Base-by-base conservation (phyloP, 1,140 invertebrate species). In the Atta cephalotes region DNA sequence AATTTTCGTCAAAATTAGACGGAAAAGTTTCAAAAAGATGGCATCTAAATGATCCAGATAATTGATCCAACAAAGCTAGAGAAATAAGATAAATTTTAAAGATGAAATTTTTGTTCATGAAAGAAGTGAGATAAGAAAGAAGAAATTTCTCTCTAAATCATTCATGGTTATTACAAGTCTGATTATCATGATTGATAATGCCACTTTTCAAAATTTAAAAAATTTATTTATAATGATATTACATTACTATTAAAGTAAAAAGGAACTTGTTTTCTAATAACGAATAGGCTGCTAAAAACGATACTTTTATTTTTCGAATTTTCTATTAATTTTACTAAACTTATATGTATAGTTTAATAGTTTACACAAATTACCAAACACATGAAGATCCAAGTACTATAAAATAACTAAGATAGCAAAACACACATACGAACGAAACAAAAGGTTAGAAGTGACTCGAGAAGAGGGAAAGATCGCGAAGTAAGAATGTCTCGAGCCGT, bases 21-120 rank as follows among this genome's bases (percentile, higher is more conserved):
- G 45, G 28, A 56, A 35, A 28, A 21, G 4, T 39, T 82, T 51
- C 66, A 28, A 84, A 87, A 63, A 91, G 80, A 45, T 58, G 74
- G 79, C 65, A 88, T 91, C 85, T 90, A 90, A 91, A 81, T 90
- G 63, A 45, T 87, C 21, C 80, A 81, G 89, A 91, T 90, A 80
- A 87, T 53, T 60, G 68, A 7, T 14, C 71, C 51, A 28, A 10
- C 0, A 70, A 39, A 76, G 14, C 16, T 7, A 18, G n/a, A 21
- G 6, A 35, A 56, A 9, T 2, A n/a, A 79, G 28, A 53, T 25
- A 25, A 16, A 63, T 78, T 28, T 78, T 28, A 0, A 58, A 53
- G 10, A 18, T 56, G 4, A 2, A 51, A n/a, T 14, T 21, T 3
- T 60, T 0, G 2, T 4, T 1, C n/a, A 45, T 1, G 35, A 45